These are phyloP conservation scores for Agrotis ipsilon DNA, from an alignment of 2,888 invertebrate genomes.

Conservation along the genomic window DNA sequence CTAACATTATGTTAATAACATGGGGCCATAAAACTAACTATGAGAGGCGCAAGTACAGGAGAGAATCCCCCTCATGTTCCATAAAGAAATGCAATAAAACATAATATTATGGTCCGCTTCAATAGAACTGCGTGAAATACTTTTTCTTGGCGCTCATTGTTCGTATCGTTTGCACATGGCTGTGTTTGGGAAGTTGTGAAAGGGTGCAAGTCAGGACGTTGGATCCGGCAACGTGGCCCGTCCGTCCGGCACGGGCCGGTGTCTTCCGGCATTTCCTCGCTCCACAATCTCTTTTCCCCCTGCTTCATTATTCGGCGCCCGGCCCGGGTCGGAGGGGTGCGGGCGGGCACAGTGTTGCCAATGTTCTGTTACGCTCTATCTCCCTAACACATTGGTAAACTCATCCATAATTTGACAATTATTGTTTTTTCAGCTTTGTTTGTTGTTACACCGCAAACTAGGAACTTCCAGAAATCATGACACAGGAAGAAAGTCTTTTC, in stretches of 20 bases:
- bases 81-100: constrained; percentile 63
- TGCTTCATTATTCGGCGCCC: constrained; percentile 83
- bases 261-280: constrained; percentile 81
- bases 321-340: constrained; percentile 85
- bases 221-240: constrained; percentile 73
- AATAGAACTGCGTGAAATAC: constrained; percentile 55
- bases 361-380: constrained; percentile 6
- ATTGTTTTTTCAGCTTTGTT: neutral
- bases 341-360: constrained; percentile 81
- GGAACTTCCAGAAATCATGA: neutral
- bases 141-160: constrained; percentile 57
- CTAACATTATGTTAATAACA: constrained; percentile 61
- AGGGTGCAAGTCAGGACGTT: constrained; percentile 68
- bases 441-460: neutral
- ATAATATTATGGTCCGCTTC: constrained; percentile 56
- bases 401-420: neutral
- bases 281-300: constrained; percentile 77
- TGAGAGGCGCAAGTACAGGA: constrained; percentile 36
- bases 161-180: constrained; percentile 66
- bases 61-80: constrained; percentile 37
- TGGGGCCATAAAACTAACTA: constrained; percentile 60
- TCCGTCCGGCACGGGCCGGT: constrained; percentile 79
- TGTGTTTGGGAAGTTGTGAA: constrained; percentile 68
- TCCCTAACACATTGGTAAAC: constrained; percentile 27
- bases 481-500: neutral